phyloP scores from a whole-genome alignment of 2,797 vertebrate species.

The Semotilus atromaculatus region DNA sequence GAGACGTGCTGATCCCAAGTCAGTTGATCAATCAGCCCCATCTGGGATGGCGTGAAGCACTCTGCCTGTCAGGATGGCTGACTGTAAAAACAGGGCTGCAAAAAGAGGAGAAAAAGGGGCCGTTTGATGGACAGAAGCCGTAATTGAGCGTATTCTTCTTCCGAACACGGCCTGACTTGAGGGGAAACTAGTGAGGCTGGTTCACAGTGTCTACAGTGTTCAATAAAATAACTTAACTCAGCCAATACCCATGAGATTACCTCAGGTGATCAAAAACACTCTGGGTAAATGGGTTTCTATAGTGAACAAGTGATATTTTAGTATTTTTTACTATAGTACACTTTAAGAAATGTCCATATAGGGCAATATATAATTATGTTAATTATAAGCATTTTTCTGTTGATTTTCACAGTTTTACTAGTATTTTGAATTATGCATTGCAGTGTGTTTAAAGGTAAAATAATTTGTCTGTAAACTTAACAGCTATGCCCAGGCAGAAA shows the following conservation, averaged over 20 bases:
- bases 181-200: constrained; percentile 13
- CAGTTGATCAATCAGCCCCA: constrained; percentile 49
- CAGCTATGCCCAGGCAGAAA: neutral
- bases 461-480: neutral
- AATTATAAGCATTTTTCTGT: neutral
- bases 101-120: constrained; percentile 9
- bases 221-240: constrained; percentile 17
- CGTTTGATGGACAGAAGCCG: constrained; percentile 30
- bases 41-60: constrained; percentile 28
- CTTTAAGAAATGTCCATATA: neutral
- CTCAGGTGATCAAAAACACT: constrained; percentile 19
- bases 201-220: neutral
- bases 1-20: constrained; percentile 35
- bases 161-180: neutral
- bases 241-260: neutral
- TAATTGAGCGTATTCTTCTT: constrained; percentile 49
- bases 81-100: constrained; percentile 37
- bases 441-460: neutral
- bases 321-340: neutral
- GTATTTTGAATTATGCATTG: neutral
- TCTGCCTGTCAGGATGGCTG: constrained; percentile 44
- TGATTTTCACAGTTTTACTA: neutral
- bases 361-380: neutral
- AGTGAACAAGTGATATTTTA: neutral
- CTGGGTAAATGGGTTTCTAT: neutral